Percentiles rank a stretch among this genome's conserved stretches.
Conservation (phyloP, 2,113 vertebrate genomes). For the Ctenomys sociabilis region DNA sequence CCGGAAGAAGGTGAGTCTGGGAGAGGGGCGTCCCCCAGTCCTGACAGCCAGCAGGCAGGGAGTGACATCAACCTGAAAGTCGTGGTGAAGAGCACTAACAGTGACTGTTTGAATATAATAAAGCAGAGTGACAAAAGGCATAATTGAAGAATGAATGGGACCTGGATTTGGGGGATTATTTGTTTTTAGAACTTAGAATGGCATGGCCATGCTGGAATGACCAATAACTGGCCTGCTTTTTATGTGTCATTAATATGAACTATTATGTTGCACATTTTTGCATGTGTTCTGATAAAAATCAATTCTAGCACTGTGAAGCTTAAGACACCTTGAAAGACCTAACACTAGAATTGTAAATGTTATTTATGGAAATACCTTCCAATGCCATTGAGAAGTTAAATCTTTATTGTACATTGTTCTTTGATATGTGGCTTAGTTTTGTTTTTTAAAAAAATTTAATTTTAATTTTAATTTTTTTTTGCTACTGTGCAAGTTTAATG, state of each 20-base stretch:
- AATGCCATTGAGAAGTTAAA: constrained; percentile 68
- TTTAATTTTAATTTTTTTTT: constrained; percentile 65
- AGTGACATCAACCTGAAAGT: constrained; percentile 81
- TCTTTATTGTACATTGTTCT: constrained; percentile 76
- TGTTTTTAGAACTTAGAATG: constrained; percentile 81
- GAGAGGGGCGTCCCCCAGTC: constrained; percentile 80
- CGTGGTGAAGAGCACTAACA: constrained; percentile 84
- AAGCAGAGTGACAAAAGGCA: constrained; percentile 83
- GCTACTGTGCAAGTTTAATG: constrained; percentile 84
- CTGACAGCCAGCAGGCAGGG: constrained; percentile 74
- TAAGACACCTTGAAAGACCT: constrained; percentile 74
- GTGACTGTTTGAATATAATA: constrained; percentile 83
- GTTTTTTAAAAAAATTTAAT: constrained; percentile 60
- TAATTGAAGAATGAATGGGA: constrained; percentile 83
- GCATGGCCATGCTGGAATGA: constrained; percentile 61
- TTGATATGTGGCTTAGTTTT: constrained; percentile 81
- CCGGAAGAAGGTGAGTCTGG: constrained; percentile 94
- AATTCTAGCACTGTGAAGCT: constrained; percentile 81
- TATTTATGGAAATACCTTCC: constrained; percentile 75
- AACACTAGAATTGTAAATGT: constrained; percentile 79
- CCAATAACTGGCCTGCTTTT: constrained; percentile 72
- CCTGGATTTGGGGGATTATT: constrained; percentile 71
- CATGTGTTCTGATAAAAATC: constrained; percentile 77
- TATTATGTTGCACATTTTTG: constrained; percentile 78
- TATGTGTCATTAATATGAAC: constrained; percentile 64